A percentile compares a stretch with the other conserved stretches of the same genome.
These are phyloP conservation scores for Apodemus agrarius DNA, from an alignment of 2,797 vertebrate species.

Conservation along the genomic window DNA sequence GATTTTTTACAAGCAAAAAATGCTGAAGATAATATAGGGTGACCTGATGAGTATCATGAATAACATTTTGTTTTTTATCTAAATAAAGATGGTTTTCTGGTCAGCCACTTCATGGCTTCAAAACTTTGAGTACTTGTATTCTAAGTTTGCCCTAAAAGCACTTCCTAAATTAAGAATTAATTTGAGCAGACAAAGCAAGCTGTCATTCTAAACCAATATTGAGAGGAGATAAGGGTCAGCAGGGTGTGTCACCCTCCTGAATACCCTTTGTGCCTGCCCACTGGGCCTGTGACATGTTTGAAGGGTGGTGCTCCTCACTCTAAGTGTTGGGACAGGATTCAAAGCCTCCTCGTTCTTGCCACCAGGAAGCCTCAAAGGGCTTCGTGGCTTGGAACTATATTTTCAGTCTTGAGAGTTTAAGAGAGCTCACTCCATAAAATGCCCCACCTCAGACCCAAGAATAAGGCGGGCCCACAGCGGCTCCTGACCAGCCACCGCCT, in stretches of 20 bases:
- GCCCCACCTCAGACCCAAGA: not conserved
- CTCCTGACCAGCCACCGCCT: not conserved
- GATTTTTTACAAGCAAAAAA: not conserved
- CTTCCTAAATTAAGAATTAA: slow-evolving; percentile 71
- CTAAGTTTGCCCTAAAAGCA: not conserved
- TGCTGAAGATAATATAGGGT: not conserved
- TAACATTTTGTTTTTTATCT: slow-evolving; percentile 16
- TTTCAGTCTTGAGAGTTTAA: slow-evolving; percentile 24
- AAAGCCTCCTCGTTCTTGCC: slow-evolving; percentile 5
- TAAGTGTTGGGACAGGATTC: not conserved
- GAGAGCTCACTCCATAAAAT: not conserved
- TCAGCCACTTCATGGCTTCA: not conserved
- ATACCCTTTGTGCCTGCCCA: slow-evolving; percentile 26
- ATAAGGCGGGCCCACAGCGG: not conserved
- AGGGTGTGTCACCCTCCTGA: not conserved
- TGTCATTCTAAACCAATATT: slow-evolving; percentile 50
- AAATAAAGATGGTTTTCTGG: not conserved
- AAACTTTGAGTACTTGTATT: not conserved
- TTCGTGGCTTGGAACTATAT: slow-evolving; percentile 47
- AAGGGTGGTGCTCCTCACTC: slow-evolving; percentile 29
- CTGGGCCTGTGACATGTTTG: not conserved
- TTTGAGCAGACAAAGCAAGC: slow-evolving; percentile 40
- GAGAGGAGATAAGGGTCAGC: slow-evolving; percentile 45
- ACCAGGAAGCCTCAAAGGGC: slow-evolving; percentile 22
- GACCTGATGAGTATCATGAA: not conserved